phyloP scores from a whole-genome alignment of 2,797 vertebrate species.

The Myotis vivesi region DNA sequence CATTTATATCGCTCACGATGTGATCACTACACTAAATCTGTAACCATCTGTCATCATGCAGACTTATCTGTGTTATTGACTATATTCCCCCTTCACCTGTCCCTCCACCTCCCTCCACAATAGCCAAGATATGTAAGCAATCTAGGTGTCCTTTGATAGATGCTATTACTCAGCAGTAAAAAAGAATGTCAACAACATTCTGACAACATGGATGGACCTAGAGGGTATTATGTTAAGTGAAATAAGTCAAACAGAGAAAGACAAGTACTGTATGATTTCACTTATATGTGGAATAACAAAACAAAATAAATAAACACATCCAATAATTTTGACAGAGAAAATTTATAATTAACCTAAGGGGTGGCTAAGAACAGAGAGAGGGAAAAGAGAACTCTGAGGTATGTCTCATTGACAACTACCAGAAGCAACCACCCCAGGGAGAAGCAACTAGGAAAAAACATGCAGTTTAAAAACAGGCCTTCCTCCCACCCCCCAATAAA shows the following conservation, averaged over 20 bases:
- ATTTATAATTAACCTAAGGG: no score
- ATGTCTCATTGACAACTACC: not conserved
- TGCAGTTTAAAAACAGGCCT: not conserved
- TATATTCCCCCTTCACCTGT: no score
- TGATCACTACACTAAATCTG: no score
- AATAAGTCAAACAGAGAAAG: not conserved
- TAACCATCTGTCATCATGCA: not conserved
- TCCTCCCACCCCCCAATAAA: not conserved
- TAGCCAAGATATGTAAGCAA: not conserved
- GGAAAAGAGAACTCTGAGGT: not conserved
- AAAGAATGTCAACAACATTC: not conserved
- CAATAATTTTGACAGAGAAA: not conserved
- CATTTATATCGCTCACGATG: fast-evolving
- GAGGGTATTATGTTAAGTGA: not conserved
- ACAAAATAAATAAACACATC: not conserved
- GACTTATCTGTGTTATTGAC: not conserved
- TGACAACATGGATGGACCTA: not conserved
- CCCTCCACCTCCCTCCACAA: not conserved
- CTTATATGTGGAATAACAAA: no score
- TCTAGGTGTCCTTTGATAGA: not conserved
- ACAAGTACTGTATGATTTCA: no score
- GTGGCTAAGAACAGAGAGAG: not conserved
- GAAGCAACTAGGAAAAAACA: not conserved
- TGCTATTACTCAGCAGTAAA: fast-evolving
- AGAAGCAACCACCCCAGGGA: not conserved